Conservation (phyloP, 2,888 invertebrate species). For the Tenodera sinensis region DNA sequence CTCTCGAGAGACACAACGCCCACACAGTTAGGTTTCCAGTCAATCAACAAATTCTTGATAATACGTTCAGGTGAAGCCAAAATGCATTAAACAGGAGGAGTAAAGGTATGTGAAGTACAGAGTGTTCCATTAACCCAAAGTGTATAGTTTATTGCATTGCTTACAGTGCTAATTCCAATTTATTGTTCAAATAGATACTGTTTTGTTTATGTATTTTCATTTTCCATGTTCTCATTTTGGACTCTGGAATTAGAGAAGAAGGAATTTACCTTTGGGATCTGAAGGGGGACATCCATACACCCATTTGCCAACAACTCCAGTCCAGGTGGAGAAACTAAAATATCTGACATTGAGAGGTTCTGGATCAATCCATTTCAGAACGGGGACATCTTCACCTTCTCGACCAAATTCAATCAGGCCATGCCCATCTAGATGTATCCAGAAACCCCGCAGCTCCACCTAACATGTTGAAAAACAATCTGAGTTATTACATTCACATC, state of each 20-base stretch:
- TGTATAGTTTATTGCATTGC: too few species aligned
- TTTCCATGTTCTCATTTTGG: not conserved
- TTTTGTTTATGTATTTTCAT: not conserved
- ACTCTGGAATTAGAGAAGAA: not conserved
- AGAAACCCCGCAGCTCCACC: conserved; percentile 61
- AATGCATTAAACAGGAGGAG: too few species aligned
- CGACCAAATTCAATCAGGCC: conserved; percentile 60
- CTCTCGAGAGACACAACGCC: too few species aligned
- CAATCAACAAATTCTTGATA: too few species aligned
- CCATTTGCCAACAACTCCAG: conserved; percentile 62
- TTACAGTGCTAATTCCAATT: too few species aligned
- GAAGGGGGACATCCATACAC: conserved; percentile 56
- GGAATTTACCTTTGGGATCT: conserved; percentile 7
- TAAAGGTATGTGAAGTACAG: too few species aligned
- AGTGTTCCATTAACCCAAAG: too few species aligned
- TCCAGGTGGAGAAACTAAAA: conserved; percentile 68
- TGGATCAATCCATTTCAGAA: conserved; percentile 58
- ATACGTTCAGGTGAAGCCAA: too few species aligned
- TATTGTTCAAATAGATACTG: not conserved
- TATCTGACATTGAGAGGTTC: conserved; percentile 59
- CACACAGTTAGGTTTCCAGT: too few species aligned
- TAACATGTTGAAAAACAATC: not conserved
- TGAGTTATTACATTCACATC: too few species aligned
- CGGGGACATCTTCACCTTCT: conserved; percentile 57
- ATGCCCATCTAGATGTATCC: conserved; percentile 59